phyloP scores from a whole-genome alignment of 2,113 vertebrate genomes.

The Corvus cornix region DNA sequence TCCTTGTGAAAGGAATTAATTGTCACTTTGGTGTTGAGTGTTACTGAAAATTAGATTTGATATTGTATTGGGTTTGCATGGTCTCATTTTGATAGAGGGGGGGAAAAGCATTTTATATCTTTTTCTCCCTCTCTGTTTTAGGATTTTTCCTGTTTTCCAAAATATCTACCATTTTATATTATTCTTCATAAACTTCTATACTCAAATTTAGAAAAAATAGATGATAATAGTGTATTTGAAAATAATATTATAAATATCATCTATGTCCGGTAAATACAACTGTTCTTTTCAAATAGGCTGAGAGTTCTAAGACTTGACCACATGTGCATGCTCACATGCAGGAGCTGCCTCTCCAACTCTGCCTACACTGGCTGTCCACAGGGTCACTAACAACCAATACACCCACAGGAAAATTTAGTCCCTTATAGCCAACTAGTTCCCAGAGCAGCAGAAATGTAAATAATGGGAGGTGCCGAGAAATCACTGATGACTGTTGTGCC shows the following conservation, averaged over 20 bases:
- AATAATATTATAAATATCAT: not conserved
- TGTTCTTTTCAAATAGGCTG: not conserved
- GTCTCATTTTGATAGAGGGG: accelerated
- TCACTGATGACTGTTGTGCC: not conserved
- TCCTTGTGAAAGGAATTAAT: not conserved
- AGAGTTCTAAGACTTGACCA: not conserved
- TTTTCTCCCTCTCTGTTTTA: not conserved
- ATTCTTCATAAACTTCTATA: not conserved
- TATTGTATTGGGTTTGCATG: not conserved
- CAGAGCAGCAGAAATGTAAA: not conserved
- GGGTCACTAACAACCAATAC: not conserved
- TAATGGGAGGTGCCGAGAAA: slow-evolving; percentile 6
- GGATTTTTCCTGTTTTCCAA: not conserved
- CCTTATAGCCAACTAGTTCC: not conserved
- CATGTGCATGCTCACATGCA: accelerated
- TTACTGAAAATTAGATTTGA: not conserved
- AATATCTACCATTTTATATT: not conserved
- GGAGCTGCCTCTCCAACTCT: not conserved
- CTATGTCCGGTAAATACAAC: not conserved
- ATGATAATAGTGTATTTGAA: not conserved
- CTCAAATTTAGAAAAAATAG: not conserved
- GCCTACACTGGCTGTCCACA: not conserved
- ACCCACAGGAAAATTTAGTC: not conserved
- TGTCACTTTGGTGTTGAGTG: not conserved
- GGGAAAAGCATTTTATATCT: not conserved